Evolutionary conservation across 2,888 invertebrate species (phyloP), one percentile per base, ranked within the genome.

Genomic region (Hirtodrosophila confusa): DNA sequence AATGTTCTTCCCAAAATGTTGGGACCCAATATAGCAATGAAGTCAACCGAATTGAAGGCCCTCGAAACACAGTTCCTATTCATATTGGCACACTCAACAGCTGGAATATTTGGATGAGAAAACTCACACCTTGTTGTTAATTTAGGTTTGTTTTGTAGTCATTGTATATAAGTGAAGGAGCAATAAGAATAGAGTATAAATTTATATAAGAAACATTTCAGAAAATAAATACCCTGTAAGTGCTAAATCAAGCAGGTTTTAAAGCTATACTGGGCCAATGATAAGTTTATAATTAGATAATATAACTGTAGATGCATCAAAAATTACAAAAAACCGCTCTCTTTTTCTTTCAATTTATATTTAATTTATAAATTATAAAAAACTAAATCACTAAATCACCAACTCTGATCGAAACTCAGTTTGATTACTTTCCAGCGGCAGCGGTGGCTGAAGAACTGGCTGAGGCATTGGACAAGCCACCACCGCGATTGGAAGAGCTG

Each of bases 111-210:
- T 24, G 17, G 3, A 24, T 50, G 10, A n/a, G 8, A 36, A 47
- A 71, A 53, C 23, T 71, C 61, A 31, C 70, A 72, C 29, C 9
- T 0, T 5, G 3, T 9, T 67, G 72, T 37, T 72, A 70, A 70
- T 71, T n/a, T 41, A 50, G 12, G 36, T 48, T 53, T 36, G 24
- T 43, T 53, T 43, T 33, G 8, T 5, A 23, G 7, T 23, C 7
- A n/a, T 8, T 11, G n/a, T 27, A 27, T 31, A 31, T 31, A 31
- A 7, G 31, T 9, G 5, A 31, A 27, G 27, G 27, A 27, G 6
- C 5, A 6, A 31, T 9, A 31, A 8, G 31, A 3, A 31, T 8
- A n/a, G 5, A 36, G 23, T 9, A 40, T 17, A 40, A 17, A 40
- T 40, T 2, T 3, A 40, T 9, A 40, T 5, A 11, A 8, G 23